A percentile compares a stretch with the other conserved stretches of the same genome.
phyloP scores from a whole-genome alignment of 2,113 vertebrate species.

The Pao palembangensis region DNA sequence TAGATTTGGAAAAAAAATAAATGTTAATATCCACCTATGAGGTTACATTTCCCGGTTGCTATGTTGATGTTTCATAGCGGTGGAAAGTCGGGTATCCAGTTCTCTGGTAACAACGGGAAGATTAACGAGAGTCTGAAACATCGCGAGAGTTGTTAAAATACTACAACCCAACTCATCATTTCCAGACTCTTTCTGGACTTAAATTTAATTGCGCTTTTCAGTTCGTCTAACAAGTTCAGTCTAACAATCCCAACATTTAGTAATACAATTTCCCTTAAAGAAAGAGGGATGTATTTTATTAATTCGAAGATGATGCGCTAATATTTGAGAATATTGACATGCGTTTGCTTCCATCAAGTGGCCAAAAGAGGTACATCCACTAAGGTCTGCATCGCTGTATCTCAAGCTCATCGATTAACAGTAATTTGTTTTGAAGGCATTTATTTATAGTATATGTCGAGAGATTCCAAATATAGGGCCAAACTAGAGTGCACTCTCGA shows the following conservation, averaged over 20 bases:
- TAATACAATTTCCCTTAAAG: too few species aligned
- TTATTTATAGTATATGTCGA: background rate
- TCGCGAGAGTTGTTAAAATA: background rate
- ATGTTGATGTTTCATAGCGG: constrained; percentile 54
- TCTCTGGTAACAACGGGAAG: constrained; percentile 38
- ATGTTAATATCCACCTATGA: constrained; percentile 31
- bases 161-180: too few species aligned
- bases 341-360: constrained; percentile 34
- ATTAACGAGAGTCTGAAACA: background rate
- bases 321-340: background rate
- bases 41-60: constrained; percentile 63
- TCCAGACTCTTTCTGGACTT: too few species aligned
- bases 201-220: too few species aligned
- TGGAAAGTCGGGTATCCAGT: constrained; percentile 57
- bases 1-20: constrained; percentile 14
- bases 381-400: background rate
- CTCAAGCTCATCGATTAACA: too few species aligned
- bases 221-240: too few species aligned
- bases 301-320: background rate
- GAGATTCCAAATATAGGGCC: constrained; percentile 11
- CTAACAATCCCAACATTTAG: too few species aligned
- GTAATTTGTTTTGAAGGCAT: background rate
- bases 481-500: background rate
- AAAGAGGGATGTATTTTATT: background rate
- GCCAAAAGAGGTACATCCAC: background rate